Base-by-base conservation (phyloP, 2,888 invertebrate genomes). In the Rotaria sp. region DNA sequence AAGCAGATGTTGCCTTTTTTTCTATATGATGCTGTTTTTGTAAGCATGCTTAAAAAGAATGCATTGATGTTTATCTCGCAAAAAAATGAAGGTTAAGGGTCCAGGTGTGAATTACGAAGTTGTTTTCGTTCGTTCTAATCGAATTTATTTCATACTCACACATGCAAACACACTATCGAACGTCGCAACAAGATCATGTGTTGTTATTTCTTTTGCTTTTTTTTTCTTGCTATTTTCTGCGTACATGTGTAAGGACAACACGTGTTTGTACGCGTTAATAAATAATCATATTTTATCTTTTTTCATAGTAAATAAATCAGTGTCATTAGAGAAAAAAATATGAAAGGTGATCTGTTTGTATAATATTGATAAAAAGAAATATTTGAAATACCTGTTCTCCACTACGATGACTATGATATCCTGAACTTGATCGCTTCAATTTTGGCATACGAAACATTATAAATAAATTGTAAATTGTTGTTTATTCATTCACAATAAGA, bases 161-260 rank as follows among this genome's bases (percentile, higher is more conserved):
- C 13, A 18, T 4, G 7, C 10, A 11, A 7, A 1, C 67, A 21
- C 26, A 35, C 35, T 67, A 67, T 35, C 67, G 67, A 67, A 38
- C 67, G 35, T 18, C 67, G 67, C 30, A 67, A 67, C 67, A 67
- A 67, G 67, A 67, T 67, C 67, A 67, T 67, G 67, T 67, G 67
- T 21, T 35, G 67, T 38, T 67, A 38, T 67, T 67, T 30, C 67
- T 67, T 35, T 59, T n/a, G 2, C 10, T 26, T 55, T 67, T 67
- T 35, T 30, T 67, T 38, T 3, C 8, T 57, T n/a, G 24, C 8
- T 26, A 7, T 10, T 57, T n/a, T 21, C 35, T 35, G 5, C 15
- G 67, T 35, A 21, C 21, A 21, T 67, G 35, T 35, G 24, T 52
- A 52, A 21, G 52, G 24, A 52, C 24, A 52, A 24, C 52, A 24